These are phyloP conservation scores for Lepilemur ruficaudatus DNA, from an alignment of 2,797 vertebrate species.

Conservation along the genomic window DNA sequence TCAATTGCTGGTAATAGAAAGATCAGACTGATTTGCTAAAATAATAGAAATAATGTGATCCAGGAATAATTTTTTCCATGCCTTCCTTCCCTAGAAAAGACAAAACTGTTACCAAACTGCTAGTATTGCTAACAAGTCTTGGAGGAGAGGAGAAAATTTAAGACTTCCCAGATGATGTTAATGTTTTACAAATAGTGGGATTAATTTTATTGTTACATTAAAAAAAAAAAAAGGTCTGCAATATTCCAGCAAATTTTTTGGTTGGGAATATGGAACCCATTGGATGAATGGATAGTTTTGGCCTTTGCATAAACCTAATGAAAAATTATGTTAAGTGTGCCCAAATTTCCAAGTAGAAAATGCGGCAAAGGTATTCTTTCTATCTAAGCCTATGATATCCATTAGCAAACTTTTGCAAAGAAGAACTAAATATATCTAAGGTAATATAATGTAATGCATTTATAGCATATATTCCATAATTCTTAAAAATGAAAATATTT, in stretches of 20 bases:
- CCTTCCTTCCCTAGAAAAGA: neutral
- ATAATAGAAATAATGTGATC: neutral
- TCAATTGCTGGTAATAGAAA: neutral
- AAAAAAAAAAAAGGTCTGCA: neutral
- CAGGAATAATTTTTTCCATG: neutral
- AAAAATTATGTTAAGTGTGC: neutral
- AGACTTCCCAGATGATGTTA: neutral
- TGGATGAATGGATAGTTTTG: neutral
- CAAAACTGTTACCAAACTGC: neutral
- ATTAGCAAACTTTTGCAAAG: neutral
- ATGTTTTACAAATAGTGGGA: neutral
- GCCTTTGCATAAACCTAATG: neutral
- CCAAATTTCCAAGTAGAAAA: neutral
- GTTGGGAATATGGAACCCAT: neutral
- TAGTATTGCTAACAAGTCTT: neutral
- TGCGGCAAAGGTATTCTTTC: neutral
- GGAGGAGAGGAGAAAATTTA: neutral
- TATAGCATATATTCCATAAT: neutral
- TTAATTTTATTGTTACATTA: constrained; percentile 9
- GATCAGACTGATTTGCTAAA: neutral
- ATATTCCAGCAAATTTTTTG: neutral
- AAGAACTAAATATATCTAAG: neutral
- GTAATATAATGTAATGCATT: neutral
- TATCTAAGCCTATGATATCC: neutral
- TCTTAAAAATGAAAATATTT: neutral